Evolutionary conservation across 2,113 vertebrate genomes (phyloP).

Genomic region (Hippocampus guttulatus): DNA sequence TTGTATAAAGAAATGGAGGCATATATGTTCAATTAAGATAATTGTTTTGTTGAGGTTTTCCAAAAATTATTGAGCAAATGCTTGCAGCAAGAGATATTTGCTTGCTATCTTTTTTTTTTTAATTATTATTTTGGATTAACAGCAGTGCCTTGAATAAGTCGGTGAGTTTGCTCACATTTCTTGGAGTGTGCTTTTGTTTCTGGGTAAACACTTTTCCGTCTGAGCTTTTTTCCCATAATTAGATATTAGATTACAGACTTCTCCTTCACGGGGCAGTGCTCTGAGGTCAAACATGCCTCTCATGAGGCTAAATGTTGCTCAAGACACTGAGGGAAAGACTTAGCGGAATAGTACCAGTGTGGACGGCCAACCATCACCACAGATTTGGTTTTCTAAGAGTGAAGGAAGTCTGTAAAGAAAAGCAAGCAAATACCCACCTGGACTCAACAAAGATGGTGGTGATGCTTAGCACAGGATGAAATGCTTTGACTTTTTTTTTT

Average conservation of each 20-base stretch:
- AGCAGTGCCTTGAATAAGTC: not conserved
- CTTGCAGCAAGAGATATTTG: constrained; percentile 9
- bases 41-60: not conserved
- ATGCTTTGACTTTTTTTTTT: not conserved
- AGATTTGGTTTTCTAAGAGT: not conserved
- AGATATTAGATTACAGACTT: constrained; percentile 4
- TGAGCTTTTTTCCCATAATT: constrained; percentile 5
- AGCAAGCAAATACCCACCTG: not conserved
- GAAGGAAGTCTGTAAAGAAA: not conserved
- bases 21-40: too few species aligned
- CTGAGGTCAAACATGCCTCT: not conserved
- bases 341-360: not conserved
- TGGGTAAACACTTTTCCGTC: not conserved
- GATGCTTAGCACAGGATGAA: not conserved
- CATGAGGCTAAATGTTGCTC: not conserved
- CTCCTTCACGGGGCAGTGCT: constrained; percentile 1
- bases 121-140: not conserved
- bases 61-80: constrained; percentile 42
- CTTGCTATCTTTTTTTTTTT: not conserved
- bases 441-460: not conserved
- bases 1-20: constrained; percentile 9
- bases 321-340: not conserved
- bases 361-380: not conserved
- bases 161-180: not conserved
- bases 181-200: not conserved